phyloP scores from a whole-genome alignment of 2,113 vertebrate genomes.

The Clarias gariepinus region DNA sequence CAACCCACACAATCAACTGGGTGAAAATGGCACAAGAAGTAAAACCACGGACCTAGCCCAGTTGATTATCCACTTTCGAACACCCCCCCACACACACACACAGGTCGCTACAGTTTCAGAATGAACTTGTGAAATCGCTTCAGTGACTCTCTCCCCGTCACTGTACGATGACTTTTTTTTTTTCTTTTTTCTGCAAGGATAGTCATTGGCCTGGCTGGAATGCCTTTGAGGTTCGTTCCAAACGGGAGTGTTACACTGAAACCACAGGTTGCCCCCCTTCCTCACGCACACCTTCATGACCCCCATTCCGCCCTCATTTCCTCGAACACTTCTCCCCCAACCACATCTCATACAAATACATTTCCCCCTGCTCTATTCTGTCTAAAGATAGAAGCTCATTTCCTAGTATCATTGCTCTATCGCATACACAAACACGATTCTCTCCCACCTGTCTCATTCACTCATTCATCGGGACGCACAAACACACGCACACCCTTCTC shows the following conservation, averaged over 20 bases:
- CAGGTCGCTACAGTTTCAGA: conserved; percentile 10
- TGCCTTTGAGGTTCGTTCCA: conserved; percentile 74
- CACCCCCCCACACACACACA: background rate
- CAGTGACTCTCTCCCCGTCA: conserved; percentile 8
- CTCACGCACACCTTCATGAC: conserved; percentile 43
- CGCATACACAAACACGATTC: conserved; percentile 5
- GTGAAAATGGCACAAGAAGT: background rate
- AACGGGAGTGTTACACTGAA: conserved; percentile 57
- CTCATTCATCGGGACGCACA: conserved; percentile 46
- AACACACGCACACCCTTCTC: conserved; percentile 3
- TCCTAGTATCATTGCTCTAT: conserved; percentile 54
- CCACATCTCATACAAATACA: conserved; percentile 34
- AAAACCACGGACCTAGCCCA: background rate
- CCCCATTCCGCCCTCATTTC: conserved; percentile 49
- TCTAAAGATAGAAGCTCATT: conserved; percentile 67
- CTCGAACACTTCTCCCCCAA: conserved; percentile 7
- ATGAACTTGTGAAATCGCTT: conserved; percentile 6
- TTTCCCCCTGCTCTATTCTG: conserved; percentile 39
- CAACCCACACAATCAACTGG: background rate
- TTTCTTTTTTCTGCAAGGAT: conserved; percentile 59
- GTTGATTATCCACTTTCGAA: background rate
- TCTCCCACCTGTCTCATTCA: conserved; percentile 60
- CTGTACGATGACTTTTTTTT: conserved; percentile 56
- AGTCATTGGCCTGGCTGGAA: conserved; percentile 59
- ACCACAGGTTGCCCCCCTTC: conserved; percentile 64